phyloP scores from a whole-genome alignment of 1,140 invertebrate species.

The Procambarus virginalis region DNA sequence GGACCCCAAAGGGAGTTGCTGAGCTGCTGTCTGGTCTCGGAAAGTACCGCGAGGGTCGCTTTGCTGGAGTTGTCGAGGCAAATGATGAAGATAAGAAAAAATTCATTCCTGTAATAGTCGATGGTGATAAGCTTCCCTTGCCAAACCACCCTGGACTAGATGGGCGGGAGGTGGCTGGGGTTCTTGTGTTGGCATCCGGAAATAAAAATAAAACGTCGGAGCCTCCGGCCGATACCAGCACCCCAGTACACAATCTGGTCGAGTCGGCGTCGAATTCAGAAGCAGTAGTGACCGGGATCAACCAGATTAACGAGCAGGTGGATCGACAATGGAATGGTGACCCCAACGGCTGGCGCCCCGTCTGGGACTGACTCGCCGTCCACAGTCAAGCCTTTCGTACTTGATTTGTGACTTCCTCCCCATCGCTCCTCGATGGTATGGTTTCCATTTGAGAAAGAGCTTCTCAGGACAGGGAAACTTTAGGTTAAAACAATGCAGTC shows the following conservation, averaged over 20 bases:
- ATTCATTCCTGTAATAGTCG: conserved; percentile 47
- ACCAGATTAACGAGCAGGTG: not conserved
- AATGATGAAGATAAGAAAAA: conserved; percentile 52
- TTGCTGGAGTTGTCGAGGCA: conserved; percentile 47
- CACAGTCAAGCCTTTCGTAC: not conserved
- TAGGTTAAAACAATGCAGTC: conserved; percentile 2
- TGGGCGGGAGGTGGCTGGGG: conserved; percentile 60
- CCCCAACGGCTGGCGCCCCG: conserved; percentile 53
- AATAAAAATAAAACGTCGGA: not conserved
- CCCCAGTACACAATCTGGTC: conserved; percentile 44
- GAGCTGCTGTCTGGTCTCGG: conserved; percentile 34
- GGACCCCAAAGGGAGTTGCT: not conserved
- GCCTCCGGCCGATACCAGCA: conserved; percentile 37
- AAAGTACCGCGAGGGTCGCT: conserved; percentile 41
- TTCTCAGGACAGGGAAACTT: not conserved
- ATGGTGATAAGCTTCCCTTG: conserved; percentile 58
- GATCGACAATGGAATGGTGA: conserved; percentile 55
- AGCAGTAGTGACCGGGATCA: not conserved
- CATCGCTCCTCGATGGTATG: not conserved
- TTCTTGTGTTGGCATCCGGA: conserved; percentile 54
- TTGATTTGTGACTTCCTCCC: not conserved
- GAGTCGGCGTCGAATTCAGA: conserved; percentile 8
- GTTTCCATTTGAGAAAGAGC: not conserved
- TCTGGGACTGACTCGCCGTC: conserved; percentile 29
- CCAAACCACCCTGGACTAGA: conserved; percentile 53